Percentiles rank a stretch among this genome's conserved stretches.
phyloP scores from a whole-genome alignment of 2,113 vertebrate species.

The Elachura formosa region DNA sequence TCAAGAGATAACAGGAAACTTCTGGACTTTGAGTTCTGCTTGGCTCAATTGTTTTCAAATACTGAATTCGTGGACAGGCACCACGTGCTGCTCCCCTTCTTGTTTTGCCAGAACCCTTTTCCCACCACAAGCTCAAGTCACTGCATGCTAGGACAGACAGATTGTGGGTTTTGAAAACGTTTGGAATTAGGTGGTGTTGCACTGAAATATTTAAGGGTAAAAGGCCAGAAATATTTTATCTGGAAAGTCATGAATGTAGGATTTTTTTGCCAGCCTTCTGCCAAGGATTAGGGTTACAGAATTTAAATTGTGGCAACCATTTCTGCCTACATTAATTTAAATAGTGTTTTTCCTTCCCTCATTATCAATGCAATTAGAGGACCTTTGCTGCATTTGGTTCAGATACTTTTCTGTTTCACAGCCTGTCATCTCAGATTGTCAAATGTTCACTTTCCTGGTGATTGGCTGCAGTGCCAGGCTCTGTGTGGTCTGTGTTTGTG shows the following conservation, averaged over 20 bases:
- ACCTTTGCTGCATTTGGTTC: not conserved
- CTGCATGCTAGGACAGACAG: not conserved
- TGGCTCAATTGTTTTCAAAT: not conserved
- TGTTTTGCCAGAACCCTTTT: not conserved
- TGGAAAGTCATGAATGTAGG: not conserved
- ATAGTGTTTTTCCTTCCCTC: not conserved
- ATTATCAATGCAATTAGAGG: not conserved
- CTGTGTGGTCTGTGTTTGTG: not conserved
- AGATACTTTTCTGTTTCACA: not conserved
- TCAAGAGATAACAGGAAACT: not conserved
- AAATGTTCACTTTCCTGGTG: not conserved
- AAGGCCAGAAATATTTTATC: not conserved
- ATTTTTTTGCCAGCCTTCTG: not conserved
- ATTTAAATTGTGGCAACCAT: not conserved
- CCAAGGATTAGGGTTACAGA: not conserved
- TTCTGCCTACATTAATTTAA: not conserved
- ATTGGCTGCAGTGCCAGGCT: not conserved
- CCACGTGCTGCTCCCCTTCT: not conserved
- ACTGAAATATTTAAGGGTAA: not conserved
- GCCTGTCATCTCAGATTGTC: not conserved
- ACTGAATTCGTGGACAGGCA: not conserved
- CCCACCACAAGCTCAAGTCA: not conserved
- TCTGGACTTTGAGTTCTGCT: not conserved
- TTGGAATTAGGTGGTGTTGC: not conserved
- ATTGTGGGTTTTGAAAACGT: not conserved